Percentiles rank a stretch among this genome's conserved stretches.
Conservation (phyloP, 2,797 vertebrate species). For the Pogonophryne albipinna region DNA sequence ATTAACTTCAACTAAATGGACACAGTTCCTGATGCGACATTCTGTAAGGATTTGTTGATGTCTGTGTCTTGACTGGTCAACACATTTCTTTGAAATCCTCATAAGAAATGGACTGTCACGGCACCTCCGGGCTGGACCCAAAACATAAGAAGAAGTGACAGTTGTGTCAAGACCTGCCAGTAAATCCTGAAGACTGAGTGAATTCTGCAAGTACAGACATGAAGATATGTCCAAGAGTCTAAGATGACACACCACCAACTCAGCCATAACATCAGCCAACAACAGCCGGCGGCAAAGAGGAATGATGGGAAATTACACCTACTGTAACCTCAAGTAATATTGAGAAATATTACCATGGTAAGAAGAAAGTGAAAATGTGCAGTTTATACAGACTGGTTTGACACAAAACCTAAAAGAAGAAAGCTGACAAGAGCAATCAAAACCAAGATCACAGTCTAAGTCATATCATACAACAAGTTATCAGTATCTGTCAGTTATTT, state of each 20-base stretch:
- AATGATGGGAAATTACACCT: conserved; percentile 18
- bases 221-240: conserved; percentile 28
- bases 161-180: conserved; percentile 31
- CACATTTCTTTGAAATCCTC: conserved; percentile 46
- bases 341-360: conserved; percentile 20
- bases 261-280: conserved; percentile 22
- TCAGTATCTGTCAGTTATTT: conserved; percentile 38
- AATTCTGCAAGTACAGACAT: conserved; percentile 38
- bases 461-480: conserved; percentile 25
- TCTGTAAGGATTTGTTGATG: conserved; percentile 40
- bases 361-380: background rate
- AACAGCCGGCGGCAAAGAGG: background rate
- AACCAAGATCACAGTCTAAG: conserved; percentile 1
- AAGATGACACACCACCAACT: conserved; percentile 28
- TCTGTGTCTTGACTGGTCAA: conserved; percentile 36
- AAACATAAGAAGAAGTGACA: conserved; percentile 42
- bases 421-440: conserved; percentile 17
- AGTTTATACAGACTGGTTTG: conserved; percentile 5
- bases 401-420: conserved; percentile 3
- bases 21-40: conserved; percentile 20
- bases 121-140: conserved; percentile 26
- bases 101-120: conserved; percentile 19
- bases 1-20: conserved; percentile 46
- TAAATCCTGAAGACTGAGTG: conserved; percentile 29
- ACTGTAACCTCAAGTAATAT: conserved; percentile 18